phyloP scores from a whole-genome alignment of 2,797 vertebrate species.

The Borostomias antarcticus region DNA sequence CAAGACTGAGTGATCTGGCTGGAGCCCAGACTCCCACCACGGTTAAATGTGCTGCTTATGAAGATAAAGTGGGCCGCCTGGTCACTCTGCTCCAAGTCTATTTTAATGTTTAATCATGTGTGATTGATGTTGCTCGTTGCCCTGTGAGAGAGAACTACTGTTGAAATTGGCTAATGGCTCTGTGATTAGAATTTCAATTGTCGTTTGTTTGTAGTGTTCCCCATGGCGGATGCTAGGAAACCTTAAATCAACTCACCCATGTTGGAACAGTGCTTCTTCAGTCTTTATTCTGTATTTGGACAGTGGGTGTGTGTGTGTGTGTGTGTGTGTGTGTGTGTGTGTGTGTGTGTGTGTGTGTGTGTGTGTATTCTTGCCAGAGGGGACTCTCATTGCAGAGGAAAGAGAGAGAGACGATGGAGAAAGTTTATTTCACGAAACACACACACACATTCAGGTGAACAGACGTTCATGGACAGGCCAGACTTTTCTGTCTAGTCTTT shows the following conservation, averaged over 20 bases:
- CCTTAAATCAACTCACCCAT: too few species aligned
- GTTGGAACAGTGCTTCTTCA: too few species aligned
- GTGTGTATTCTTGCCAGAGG: slow-evolving; percentile 5
- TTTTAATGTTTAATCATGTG: neutral
- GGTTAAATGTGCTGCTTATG: neutral
- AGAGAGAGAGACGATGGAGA: slow-evolving; percentile 34
- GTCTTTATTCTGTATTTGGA: too few species aligned
- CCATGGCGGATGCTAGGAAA: too few species aligned
- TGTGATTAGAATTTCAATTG: neutral
- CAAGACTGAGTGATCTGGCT: neutral
- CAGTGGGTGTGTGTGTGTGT: slow-evolving; percentile 7
- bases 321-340: slow-evolving; percentile 2
- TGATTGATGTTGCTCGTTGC: neutral
- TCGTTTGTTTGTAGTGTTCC: neutral
- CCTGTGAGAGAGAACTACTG: neutral
- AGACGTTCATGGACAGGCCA: neutral
- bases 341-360: slow-evolving; percentile 15
- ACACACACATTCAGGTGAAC: neutral
- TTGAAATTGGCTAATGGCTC: neutral
- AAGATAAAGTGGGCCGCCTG: neutral
- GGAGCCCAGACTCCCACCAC: neutral
- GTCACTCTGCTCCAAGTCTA: neutral
- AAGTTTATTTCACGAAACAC: slow-evolving; percentile 48
- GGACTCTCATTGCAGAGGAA: slow-evolving; percentile 15
- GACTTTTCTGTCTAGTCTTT: too few species aligned